Conservation (phyloP, 2,113 vertebrate genomes). For the Speoplatyrhinus poulsoni region DNA sequence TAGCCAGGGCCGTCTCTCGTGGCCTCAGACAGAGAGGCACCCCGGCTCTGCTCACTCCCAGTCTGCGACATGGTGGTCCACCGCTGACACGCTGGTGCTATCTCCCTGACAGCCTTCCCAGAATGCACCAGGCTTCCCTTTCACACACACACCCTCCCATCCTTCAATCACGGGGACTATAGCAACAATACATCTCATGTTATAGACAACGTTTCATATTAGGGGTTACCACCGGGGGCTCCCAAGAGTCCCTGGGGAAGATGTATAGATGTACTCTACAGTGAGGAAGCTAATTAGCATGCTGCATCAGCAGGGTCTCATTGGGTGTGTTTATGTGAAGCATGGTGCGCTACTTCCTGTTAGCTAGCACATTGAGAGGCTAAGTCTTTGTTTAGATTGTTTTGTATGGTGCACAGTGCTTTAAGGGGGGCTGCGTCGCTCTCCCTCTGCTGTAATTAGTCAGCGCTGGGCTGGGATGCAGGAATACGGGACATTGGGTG, state of each 20-base stretch:
- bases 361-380: conserved; percentile 52
- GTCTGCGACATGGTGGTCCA: conserved; percentile 66
- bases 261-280: conserved; percentile 45
- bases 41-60: conserved; percentile 37
- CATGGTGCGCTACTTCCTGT: conserved; percentile 47
- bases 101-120: conserved; percentile 36
- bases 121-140: conserved; percentile 11
- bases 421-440: conserved; percentile 28
- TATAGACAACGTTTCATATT: conserved; percentile 6
- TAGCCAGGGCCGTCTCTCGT: conserved; percentile 55
- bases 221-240: conserved; percentile 34
- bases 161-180: too few relatives aligned
- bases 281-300: conserved; percentile 45
- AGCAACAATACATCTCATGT: too few relatives aligned
- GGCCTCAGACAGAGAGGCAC: conserved; percentile 66
- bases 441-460: conserved; percentile 63
- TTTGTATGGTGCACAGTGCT: conserved; percentile 44
- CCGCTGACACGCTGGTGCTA: conserved; percentile 40
- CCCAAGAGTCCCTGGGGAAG: conserved; percentile 23
- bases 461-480: conserved; percentile 47
- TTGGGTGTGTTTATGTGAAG: conserved; percentile 56
- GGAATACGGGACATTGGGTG: conserved; percentile 37
- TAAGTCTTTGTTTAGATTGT: conserved; percentile 65
- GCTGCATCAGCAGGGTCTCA: conserved; percentile 55
- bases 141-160: too few relatives aligned